Conservation (phyloP, 2,888 invertebrate genomes). For the Thysanoteuthis rhombus region DNA sequence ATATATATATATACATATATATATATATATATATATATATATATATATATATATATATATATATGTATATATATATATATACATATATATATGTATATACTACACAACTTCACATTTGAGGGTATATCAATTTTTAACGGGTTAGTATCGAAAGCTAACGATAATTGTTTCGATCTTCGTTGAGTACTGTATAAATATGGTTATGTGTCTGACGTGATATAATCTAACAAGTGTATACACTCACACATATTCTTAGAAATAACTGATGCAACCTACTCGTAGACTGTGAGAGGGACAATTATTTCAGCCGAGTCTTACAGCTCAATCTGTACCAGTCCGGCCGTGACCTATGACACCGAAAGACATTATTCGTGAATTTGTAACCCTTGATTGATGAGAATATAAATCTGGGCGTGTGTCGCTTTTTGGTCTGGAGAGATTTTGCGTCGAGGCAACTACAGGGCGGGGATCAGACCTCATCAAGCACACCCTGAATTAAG, state of each 20-base stretch:
- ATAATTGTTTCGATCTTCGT: too few species aligned
- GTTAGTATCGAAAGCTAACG: too few species aligned
- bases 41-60: too few species aligned
- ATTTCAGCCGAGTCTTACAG: not conserved
- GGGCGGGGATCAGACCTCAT: not conserved
- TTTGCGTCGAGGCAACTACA: not conserved
- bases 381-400: not conserved
- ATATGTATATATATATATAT: not conserved
- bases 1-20: too few species aligned
- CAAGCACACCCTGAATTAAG: not conserved
- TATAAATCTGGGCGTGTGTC: not conserved
- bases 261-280: not conserved
- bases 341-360: not conserved
- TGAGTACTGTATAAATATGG: too few species aligned
- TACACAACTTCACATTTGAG: too few species aligned
- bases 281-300: not conserved
- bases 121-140: too few species aligned
- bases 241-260: not conserved
- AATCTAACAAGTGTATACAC: not conserved
- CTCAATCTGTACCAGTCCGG: not conserved
- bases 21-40: too few species aligned
- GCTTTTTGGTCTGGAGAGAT: not conserved
- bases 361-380: not conserved
- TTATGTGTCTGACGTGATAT: too few species aligned
- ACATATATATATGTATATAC: not conserved